A percentile compares a stretch with the other conserved stretches of the same genome.
phyloP scores from a whole-genome alignment of 2,113 vertebrate genomes.

The Pagrus major region DNA sequence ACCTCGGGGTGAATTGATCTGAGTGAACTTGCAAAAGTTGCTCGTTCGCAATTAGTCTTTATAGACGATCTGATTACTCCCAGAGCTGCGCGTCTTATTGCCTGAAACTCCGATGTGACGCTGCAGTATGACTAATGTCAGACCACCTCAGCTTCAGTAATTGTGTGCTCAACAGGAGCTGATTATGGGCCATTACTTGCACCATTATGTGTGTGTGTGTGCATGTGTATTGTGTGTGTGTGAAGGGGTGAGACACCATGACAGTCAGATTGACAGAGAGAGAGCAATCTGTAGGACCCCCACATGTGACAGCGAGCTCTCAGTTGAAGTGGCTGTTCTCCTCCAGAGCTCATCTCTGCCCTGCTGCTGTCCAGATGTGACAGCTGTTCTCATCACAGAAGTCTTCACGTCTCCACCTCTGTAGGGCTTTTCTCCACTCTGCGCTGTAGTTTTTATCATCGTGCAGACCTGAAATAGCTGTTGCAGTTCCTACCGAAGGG shows the following conservation, averaged over 20 bases:
- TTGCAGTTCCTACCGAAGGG: background rate
- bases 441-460: background rate
- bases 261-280: slow-evolving; percentile 31
- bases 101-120: slow-evolving; percentile 24
- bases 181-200: slow-evolving; percentile 64
- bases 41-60: slow-evolving; percentile 4
- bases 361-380: slow-evolving; percentile 33
- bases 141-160: slow-evolving; percentile 54
- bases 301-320: slow-evolving; percentile 21
- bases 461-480: slow-evolving; percentile 26
- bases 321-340: slow-evolving; percentile 40
- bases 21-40: slow-evolving; percentile 8
- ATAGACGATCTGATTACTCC: slow-evolving; percentile 35
- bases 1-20: background rate
- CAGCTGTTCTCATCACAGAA: slow-evolving; percentile 16
- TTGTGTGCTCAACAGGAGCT: slow-evolving; percentile 66
- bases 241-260: slow-evolving; percentile 10
- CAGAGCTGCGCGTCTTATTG: slow-evolving; percentile 22
- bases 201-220: slow-evolving; percentile 33
- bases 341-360: slow-evolving; percentile 28
- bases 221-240: slow-evolving; percentile 4
- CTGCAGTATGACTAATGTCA: slow-evolving; percentile 61
- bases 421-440: slow-evolving; percentile 9
- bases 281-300: slow-evolving; percentile 42
- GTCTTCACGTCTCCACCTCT: slow-evolving; percentile 11